A percentile compares a stretch with the other conserved stretches of the same genome.
These are phyloP conservation scores for Nothocercus julius DNA, from an alignment of 2,113 vertebrate genomes.

Conservation along the genomic window DNA sequence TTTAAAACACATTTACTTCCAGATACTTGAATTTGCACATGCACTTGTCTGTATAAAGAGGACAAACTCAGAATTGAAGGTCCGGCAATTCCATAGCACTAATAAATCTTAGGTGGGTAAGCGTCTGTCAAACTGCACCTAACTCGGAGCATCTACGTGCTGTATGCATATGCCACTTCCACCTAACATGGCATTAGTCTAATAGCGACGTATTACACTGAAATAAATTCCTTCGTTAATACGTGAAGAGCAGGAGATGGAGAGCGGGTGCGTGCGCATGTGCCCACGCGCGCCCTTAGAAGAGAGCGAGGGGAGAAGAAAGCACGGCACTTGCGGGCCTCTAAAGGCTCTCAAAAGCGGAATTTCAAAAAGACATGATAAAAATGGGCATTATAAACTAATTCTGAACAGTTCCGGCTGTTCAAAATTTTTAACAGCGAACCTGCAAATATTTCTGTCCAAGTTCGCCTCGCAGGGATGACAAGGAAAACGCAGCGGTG, in stretches of 20 bases:
- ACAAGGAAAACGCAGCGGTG: not conserved
- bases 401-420: not conserved
- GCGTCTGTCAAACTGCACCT: not conserved
- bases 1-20: not conserved
- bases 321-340: not conserved
- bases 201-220: constrained; percentile 20
- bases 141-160: not conserved
- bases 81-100: constrained; percentile 16
- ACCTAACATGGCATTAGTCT: constrained; percentile 16
- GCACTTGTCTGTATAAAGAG: not conserved
- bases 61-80: not conserved
- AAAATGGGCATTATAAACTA: not conserved
- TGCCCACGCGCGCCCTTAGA: not conserved
- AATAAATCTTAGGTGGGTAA: constrained; percentile 11
- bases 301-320: not conserved
- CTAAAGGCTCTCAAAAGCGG: not conserved
- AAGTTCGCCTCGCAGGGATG: not conserved
- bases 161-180: not conserved
- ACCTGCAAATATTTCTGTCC: not conserved
- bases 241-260: not conserved
- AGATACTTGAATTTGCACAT: not conserved
- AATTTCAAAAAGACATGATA: not conserved
- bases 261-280: constrained; percentile 15
- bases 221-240: constrained; percentile 48
- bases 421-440: not conserved